Evolutionary conservation across 2,888 invertebrate genomes (phyloP).

Genomic region (Mesorhabditis sp.): DNA sequence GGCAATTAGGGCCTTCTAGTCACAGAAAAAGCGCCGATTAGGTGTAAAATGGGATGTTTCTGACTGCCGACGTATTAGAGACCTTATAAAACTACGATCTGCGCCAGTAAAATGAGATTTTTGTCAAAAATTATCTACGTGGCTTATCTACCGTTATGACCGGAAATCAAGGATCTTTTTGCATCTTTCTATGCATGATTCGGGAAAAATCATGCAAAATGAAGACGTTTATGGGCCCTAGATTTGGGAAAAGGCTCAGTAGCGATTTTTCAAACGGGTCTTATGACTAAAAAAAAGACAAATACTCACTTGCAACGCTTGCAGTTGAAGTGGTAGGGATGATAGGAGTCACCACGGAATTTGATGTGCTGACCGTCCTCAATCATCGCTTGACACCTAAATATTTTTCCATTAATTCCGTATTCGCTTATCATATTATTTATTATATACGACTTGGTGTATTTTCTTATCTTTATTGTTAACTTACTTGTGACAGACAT

Average conservation of each 20-base stretch:
- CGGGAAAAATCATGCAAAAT: too few species aligned
- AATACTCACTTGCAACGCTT: slow-evolving; percentile 65
- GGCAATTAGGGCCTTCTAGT: neutral
- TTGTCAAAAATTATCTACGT: too few species aligned
- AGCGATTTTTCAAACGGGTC: neutral
- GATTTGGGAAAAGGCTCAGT: too few species aligned
- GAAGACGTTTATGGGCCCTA: too few species aligned
- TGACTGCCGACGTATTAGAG: too few species aligned
- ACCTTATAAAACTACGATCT: too few species aligned
- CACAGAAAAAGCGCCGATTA: neutral
- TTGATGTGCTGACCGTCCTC: slow-evolving; percentile 64
- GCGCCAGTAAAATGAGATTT: too few species aligned
- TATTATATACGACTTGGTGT: slow-evolving; percentile 69
- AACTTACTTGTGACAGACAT: slow-evolving; percentile 68
- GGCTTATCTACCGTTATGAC: too few species aligned
- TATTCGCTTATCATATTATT: too few species aligned
- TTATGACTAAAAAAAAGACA: slow-evolving; percentile 3
- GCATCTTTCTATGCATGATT: too few species aligned
- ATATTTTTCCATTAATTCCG: slow-evolving; percentile 58
- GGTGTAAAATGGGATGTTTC: too few species aligned
- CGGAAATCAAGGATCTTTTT: too few species aligned
- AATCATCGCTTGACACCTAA: slow-evolving; percentile 65
- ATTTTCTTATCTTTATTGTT: neutral
- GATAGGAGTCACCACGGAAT: slow-evolving; percentile 83
- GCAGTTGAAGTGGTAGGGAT: slow-evolving; percentile 98